Evolutionary conservation across 2,113 vertebrate genomes (phyloP).

Genomic region (Amblyornis subalaris): DNA sequence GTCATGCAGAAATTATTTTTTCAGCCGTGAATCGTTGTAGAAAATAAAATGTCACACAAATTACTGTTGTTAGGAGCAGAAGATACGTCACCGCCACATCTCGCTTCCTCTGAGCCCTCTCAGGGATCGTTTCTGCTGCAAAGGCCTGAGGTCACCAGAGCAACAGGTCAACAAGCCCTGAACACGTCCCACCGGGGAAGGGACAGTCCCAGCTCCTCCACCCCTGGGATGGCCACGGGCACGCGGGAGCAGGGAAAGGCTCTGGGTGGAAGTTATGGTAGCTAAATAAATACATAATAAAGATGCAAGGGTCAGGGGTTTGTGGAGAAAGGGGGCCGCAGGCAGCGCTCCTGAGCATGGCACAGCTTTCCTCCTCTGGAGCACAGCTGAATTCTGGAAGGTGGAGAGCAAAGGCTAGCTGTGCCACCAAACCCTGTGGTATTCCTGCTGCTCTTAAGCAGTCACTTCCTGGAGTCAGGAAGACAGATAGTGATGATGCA

Average conservation of each 20-base stretch:
- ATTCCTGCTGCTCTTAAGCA: background rate
- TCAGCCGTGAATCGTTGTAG: accelerated
- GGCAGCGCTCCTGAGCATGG: accelerated
- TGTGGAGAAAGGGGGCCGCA: background rate
- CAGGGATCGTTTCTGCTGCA: background rate
- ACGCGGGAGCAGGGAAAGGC: accelerated
- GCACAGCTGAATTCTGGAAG: background rate
- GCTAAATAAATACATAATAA: too few relatives aligned
- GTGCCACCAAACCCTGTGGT: background rate
- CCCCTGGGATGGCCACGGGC: background rate
- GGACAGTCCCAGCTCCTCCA: background rate
- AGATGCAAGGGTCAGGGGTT: accelerated
- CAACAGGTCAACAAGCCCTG: background rate
- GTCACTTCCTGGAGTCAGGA: background rate
- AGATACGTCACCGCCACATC: background rate
- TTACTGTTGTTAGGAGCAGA: background rate
- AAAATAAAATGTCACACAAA: background rate
- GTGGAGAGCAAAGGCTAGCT: background rate
- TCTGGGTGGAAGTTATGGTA: background rate
- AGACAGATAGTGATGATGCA: background rate
- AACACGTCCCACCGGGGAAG: accelerated
- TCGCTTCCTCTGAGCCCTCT: background rate
- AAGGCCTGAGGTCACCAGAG: background rate
- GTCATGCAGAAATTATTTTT: background rate
- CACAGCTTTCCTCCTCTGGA: too few relatives aligned